Percentiles rank a stretch among this genome's conserved stretches.
Conservation (phyloP, 2,888 invertebrate genomes). For the Sceliomorpha sp. region DNA sequence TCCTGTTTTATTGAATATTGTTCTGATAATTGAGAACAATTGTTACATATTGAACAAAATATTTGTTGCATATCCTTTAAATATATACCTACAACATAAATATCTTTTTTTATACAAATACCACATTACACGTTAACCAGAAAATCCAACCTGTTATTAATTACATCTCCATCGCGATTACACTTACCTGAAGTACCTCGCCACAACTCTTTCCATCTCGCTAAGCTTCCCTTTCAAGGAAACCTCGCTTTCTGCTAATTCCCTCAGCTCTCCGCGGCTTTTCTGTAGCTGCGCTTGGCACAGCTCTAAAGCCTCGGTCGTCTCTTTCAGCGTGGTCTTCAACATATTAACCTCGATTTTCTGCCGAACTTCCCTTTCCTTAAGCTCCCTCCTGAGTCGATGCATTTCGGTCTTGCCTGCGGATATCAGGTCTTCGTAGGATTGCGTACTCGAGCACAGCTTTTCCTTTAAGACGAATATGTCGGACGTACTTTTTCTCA, state of each 20-base stretch:
- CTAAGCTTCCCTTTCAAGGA: constrained; percentile 58
- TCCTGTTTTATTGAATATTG: no score
- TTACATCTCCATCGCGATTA: no score
- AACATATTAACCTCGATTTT: constrained; percentile 66
- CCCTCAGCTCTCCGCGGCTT: constrained; percentile 63
- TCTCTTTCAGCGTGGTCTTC: constrained; percentile 67
- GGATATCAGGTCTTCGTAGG: constrained; percentile 67
- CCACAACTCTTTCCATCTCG: constrained; percentile 62
- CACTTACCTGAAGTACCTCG: constrained; percentile 45
- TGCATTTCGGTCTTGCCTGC: constrained; percentile 65
- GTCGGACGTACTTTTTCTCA: constrained; percentile 63
- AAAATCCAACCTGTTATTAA: no score
- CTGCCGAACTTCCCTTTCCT: constrained; percentile 66
- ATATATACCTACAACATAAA: no score
- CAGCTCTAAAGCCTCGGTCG: constrained; percentile 67
- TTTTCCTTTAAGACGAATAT: constrained; percentile 64
- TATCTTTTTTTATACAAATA: no score
- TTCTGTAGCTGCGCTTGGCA: constrained; percentile 70
- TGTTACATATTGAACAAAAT: no score
- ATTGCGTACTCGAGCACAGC: constrained; percentile 57
- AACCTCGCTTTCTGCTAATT: constrained; percentile 60
- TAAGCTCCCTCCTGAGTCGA: constrained; percentile 62
- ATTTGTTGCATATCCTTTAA: no score
- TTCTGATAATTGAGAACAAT: no score
- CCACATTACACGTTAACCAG: no score